These are phyloP conservation scores for Zelleria hepariella DNA, from an alignment of 2,888 invertebrate genomes.

Conservation along the genomic window DNA sequence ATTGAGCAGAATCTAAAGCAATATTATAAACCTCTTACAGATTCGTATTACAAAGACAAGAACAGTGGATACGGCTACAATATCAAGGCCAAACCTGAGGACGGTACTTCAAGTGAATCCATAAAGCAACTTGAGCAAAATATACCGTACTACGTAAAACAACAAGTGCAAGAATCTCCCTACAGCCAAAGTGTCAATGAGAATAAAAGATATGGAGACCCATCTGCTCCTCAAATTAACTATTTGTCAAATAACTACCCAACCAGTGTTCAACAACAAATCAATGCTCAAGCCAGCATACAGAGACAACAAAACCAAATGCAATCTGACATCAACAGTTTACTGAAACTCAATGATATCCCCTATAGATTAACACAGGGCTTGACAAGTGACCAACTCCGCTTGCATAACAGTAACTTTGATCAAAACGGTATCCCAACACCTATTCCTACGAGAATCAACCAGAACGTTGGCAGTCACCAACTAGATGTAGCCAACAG, in stretches of 20 bases:
- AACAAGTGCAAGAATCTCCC: conserved; percentile 28
- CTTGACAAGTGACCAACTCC: conserved; percentile 32
- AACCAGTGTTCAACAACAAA: conserved; percentile 38
- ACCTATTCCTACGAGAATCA: conserved; percentile 45
- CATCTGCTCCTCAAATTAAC: conserved; percentile 28
- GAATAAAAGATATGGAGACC: conserved; percentile 31
- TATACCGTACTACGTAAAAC: conserved; percentile 33
- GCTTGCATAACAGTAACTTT: conserved; percentile 41
- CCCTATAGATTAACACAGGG: conserved; percentile 51
- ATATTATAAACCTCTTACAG: conserved; percentile 45
- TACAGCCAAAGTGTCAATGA: conserved; percentile 30
- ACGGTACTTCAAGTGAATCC: conserved; percentile 29
- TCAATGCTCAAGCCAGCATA: conserved; percentile 18
- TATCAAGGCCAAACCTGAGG: conserved; percentile 48
- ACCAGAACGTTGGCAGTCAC: conserved; percentile 60
- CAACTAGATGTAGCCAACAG: conserved; percentile 51
- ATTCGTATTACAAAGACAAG: conserved; percentile 58
- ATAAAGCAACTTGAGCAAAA: conserved; percentile 36
- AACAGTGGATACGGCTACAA: conserved; percentile 48
- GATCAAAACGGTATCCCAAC: conserved; percentile 45
- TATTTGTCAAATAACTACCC: conserved; percentile 32
- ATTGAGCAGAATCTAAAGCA: conserved; percentile 40
- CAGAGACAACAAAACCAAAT: conserved; percentile 35
- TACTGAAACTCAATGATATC: conserved; percentile 54
- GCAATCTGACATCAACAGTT: conserved; percentile 35